Base-by-base conservation (phyloP, 2,113 vertebrate genomes). In the Dissostichus mawsoni region DNA sequence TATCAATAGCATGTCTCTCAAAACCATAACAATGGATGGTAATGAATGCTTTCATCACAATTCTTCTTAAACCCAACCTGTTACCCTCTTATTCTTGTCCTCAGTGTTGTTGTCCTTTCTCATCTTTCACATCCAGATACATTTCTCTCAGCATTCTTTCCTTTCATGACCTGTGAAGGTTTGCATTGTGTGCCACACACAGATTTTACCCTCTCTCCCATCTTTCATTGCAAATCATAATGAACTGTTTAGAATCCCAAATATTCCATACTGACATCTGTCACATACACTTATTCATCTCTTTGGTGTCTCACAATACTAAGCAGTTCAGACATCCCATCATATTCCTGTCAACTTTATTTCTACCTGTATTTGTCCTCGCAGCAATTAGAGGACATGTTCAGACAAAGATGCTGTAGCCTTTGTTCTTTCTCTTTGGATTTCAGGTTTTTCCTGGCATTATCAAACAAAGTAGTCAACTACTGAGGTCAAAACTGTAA, bases 141-240 rank as follows among this genome's bases (percentile, higher is more conserved):
- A 86, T 81, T 91, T 95, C 90, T 94, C 87, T 89, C 74, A 86
- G 84, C 89, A 76, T 86, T 93, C 83, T 86, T 87, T 90, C 75
- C 72, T 92, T 91, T 92, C 89, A 89, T 70, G 67, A 68, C 83
- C 88, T 81, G 81, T 65, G 78, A 64, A 69, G 70, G 80, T 82
- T 62, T 78, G 67, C 7, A 55, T 70, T 81, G 65, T 78, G 63
- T 71, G 25, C 69, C 76, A 77, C 81, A 84, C 75, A 57, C 56
- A 77, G 59, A 66, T 74, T 61, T 45, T 53, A 17, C 23, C 78
- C 75, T 52, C n/a, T 48, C 18, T 71, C 36, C 69, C 71, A 69
- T 86, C 59, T 84, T 51, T 69, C 65, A 58, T 41, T 81, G 76
- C 70, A 66, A 61, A 47, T 70, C 81, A 68, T 70, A 78, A 77